Evolutionary conservation across 2,888 invertebrate genomes (phyloP).

Genomic region (Xylota segnis): DNA sequence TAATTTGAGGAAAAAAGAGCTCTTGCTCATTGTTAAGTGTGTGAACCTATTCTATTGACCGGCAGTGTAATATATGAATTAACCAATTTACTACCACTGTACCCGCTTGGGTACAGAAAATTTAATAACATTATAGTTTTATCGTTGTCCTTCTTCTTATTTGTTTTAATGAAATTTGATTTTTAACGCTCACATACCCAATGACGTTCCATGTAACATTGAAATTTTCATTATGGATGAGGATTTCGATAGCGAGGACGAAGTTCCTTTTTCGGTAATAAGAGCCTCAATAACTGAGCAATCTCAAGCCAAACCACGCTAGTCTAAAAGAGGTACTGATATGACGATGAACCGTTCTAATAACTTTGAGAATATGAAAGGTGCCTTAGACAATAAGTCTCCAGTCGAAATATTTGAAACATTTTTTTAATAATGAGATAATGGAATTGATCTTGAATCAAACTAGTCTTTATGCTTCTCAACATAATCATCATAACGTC

Average conservation of each 20-base stretch:
- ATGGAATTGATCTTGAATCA: slow-evolving; percentile 6
- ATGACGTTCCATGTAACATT: no score
- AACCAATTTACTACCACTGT: neutral
- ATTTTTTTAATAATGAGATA: slow-evolving; percentile 28
- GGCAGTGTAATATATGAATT: no score
- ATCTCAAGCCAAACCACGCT: slow-evolving; percentile 36
- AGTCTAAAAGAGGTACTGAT: slow-evolving; percentile 29
- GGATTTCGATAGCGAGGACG: no score
- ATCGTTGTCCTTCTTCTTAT: no score
- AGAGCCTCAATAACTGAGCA: slow-evolving; percentile 23
- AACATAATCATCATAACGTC: neutral
- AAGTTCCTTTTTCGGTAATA: slow-evolving; percentile 31
- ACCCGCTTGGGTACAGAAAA: no score
- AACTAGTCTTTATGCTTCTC: neutral
- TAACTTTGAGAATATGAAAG: slow-evolving; percentile 10
- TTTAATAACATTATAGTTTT: no score
- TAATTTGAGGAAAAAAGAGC: no score
- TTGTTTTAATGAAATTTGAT: no score
- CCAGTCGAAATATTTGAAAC: slow-evolving; percentile 14
- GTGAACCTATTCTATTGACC: no score
- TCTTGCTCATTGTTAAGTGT: no score
- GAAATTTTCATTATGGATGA: no score
- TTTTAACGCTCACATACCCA: no score
- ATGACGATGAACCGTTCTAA: slow-evolving; percentile 11
- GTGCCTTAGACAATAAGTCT: slow-evolving; percentile 16